These are phyloP conservation scores for Helogale parvula DNA, from an alignment of 2,113 vertebrate genomes.

Conservation along the genomic window DNA sequence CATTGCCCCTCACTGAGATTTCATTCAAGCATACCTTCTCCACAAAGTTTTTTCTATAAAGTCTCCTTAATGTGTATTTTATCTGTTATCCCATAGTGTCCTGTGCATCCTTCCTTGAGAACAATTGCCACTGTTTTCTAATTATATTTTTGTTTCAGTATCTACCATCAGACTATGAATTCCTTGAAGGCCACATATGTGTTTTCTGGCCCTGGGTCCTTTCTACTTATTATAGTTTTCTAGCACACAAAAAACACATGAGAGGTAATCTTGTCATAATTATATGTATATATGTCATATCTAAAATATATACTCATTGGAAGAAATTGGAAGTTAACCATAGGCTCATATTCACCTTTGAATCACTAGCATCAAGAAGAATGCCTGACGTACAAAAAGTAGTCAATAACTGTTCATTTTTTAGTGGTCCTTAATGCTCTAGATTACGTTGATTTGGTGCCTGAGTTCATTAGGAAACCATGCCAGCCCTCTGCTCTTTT, in stretches of 20 bases:
- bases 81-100: not conserved
- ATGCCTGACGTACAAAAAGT: not conserved
- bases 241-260: not conserved
- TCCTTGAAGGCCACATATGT: not conserved
- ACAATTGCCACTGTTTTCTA: not conserved
- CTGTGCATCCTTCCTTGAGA: not conserved
- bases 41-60: not conserved
- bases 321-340: not conserved
- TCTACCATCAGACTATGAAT: not conserved
- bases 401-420: not conserved
- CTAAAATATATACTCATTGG: not conserved
- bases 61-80: not conserved
- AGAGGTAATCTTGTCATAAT: not conserved
- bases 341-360: not conserved
- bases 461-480: not conserved
- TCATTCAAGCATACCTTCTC: not conserved
- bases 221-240: not conserved
- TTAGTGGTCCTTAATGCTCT: not conserved
- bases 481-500: not conserved
- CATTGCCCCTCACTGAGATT: not conserved
- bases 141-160: not conserved
- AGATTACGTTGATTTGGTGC: not conserved
- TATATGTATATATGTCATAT: not conserved
- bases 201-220: not conserved
- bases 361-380: not conserved